A percentile compares a stretch with the other conserved stretches of the same genome.
These are phyloP conservation scores for Medauroidea extradentata DNA, from an alignment of 1,140 invertebrate genomes.

Conservation along the genomic window DNA sequence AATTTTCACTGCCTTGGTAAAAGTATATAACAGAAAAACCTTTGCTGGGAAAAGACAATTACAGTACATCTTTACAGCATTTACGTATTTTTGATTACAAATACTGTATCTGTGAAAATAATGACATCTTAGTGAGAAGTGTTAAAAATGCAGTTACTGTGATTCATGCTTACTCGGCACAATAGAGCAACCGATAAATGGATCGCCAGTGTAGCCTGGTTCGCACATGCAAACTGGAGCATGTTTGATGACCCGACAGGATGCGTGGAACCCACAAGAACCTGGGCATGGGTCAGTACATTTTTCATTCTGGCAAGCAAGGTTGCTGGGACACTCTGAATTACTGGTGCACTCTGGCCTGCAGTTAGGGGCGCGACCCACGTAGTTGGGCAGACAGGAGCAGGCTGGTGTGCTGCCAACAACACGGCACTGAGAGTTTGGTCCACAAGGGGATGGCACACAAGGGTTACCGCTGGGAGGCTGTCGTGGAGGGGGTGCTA, in stretches of 20 bases:
- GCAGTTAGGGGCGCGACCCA: conserved; percentile 37
- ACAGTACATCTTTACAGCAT: no score
- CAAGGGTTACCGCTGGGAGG: conserved; percentile 26
- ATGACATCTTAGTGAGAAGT: no score
- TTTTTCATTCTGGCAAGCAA: conserved; percentile 30
- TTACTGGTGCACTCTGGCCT: conserved; percentile 33
- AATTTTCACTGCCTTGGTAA: no score
- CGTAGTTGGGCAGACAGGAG: conserved; percentile 35
- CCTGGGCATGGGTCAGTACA: conserved; percentile 36
- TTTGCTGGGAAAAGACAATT: no score
- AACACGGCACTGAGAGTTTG: conserved; percentile 39
- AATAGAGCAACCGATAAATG: conserved; percentile 30
- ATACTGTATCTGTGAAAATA: no score
- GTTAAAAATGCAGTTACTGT: background rate
- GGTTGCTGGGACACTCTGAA: conserved; percentile 26
- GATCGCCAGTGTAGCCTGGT: conserved; percentile 40
- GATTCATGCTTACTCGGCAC: conserved; percentile 16
- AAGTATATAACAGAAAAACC: no score
- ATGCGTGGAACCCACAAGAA: conserved; percentile 30
- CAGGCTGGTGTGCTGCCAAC: conserved; percentile 34
- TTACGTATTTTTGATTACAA: no score
- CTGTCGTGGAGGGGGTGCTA: conserved; percentile 25
- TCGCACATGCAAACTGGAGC: conserved; percentile 35
- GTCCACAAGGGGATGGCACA: conserved; percentile 43
- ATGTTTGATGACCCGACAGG: conserved; percentile 27